Evolutionary conservation across 2,797 vertebrate genomes (phyloP).

Genomic region (Poecile montanus): DNA sequence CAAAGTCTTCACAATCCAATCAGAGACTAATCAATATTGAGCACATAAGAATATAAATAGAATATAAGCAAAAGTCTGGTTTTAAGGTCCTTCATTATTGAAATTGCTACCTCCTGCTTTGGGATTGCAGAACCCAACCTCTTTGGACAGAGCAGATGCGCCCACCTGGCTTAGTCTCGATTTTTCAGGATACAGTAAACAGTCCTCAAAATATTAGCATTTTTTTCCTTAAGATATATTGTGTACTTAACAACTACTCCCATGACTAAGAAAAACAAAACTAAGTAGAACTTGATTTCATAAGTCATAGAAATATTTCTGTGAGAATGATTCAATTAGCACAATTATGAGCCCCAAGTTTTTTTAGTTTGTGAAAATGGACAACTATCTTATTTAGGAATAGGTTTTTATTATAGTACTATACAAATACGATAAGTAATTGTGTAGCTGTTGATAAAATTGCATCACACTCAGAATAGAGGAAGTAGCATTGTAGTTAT

Average conservation of each 20-base stretch:
- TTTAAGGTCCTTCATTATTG: neutral
- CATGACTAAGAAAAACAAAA: neutral
- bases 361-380: neutral
- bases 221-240: neutral
- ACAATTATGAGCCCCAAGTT: neutral
- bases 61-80: conserved; percentile 39
- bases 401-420: neutral
- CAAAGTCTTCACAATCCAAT: conserved; percentile 39
- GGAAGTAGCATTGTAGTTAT: neutral
- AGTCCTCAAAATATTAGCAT: neutral
- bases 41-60: neutral
- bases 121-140: neutral
- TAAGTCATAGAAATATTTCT: neutral
- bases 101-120: neutral
- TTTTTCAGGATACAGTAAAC: neutral
- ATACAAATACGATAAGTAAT: neutral
- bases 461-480: neutral
- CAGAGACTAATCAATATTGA: conserved; percentile 65
- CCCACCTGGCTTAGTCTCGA: neutral
- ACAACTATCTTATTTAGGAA: neutral
- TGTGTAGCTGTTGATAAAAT: neutral
- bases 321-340: neutral
- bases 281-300: neutral
- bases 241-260: neutral
- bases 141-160: neutral